Evolutionary conservation across 1,140 invertebrate species (phyloP).

Genomic region (Reticulitermes speratus): DNA sequence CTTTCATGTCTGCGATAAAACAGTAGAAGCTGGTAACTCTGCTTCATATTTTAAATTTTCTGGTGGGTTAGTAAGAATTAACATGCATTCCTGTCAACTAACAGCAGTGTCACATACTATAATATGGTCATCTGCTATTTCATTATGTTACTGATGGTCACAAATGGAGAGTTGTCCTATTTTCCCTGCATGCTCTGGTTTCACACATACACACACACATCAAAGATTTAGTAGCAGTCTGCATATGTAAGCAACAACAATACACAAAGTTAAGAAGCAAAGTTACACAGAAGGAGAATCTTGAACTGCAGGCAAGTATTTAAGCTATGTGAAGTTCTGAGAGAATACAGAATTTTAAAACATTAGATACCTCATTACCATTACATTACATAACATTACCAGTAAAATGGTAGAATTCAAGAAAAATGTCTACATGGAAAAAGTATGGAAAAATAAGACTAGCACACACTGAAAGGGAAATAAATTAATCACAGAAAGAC

Average conservation of each 20-base stretch:
- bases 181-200: constrained; percentile 12
- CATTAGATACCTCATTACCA: too few relatives aligned
- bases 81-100: not conserved
- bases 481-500: too few relatives aligned
- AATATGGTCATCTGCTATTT: constrained; percentile 4
- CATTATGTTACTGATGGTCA: constrained; percentile 34
- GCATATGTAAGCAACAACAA: not conserved
- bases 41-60: not conserved
- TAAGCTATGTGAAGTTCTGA: too few relatives aligned
- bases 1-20: not conserved
- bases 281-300: not conserved
- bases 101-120: not conserved
- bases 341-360: too few relatives aligned
- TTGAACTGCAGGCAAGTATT: not conserved
- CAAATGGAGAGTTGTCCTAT: constrained; percentile 31
- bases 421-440: too few relatives aligned
- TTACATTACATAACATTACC: too few relatives aligned
- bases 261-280: not conserved
- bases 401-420: too few relatives aligned
- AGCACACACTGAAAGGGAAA: too few relatives aligned
- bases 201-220: not conserved
- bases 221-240: not conserved
- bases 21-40: not conserved
- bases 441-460: too few relatives aligned
- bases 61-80: not conserved